phyloP scores from a whole-genome alignment of 2,888 invertebrate genomes.

The Mimachlamys varia region DNA sequence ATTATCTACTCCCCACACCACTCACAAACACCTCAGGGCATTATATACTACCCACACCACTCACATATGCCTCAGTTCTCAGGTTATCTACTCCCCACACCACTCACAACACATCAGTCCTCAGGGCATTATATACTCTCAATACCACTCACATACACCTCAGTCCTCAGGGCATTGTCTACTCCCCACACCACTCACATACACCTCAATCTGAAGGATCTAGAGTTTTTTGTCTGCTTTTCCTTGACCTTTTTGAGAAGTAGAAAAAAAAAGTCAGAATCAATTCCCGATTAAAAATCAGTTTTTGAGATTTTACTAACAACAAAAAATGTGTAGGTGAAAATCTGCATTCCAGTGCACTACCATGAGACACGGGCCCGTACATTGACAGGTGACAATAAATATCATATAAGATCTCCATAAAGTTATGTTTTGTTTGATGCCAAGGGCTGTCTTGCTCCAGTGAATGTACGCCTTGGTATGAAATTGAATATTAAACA shows the following conservation, averaged over 20 bases:
- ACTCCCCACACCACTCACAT: neutral
- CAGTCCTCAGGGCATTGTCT: neutral
- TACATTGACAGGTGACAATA: conserved; percentile 19
- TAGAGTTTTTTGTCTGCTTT: neutral
- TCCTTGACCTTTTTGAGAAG: neutral
- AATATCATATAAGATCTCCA: neutral
- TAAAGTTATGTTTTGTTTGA: conserved; percentile 18
- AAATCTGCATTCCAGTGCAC: conserved; percentile 32
- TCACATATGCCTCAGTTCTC: too few species aligned
- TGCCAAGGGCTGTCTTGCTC: neutral
- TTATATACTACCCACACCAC: too few species aligned
- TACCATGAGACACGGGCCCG: neutral
- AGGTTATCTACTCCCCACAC: too few species aligned
- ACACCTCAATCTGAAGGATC: neutral
- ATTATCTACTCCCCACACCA: too few species aligned
- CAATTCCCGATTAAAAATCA: neutral
- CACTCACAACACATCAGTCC: neutral
- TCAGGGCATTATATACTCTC: neutral
- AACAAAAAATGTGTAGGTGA: neutral
- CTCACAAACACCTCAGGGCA: too few species aligned
- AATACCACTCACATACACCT: neutral
- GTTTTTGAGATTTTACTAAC: neutral
- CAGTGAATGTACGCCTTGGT: neutral
- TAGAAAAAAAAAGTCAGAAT: neutral
- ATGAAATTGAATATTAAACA: conserved; percentile 32